Evolutionary conservation across 2,888 invertebrate species (phyloP), one percentile per base, ranked within the genome.

Genomic region (Xestia c-nigrum): DNA sequence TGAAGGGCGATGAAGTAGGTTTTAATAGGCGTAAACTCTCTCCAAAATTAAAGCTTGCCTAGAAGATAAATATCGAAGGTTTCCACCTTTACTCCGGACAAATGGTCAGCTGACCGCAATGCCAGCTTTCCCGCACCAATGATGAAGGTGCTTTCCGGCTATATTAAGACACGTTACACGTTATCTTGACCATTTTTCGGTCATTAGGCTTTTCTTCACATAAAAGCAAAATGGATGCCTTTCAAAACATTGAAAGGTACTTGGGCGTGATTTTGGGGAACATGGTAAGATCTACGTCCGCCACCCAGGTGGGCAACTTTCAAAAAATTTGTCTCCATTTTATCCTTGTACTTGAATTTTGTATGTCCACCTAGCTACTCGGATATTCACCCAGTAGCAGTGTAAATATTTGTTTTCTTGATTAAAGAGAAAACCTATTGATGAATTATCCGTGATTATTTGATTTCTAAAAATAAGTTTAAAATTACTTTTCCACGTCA

Each of bases 101-200:
- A 64, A 10, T 63, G 57, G 52, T 43, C 40, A 68, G 47, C 46
- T 47, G 55, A 75, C 74, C 80, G 71, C 74, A 79, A 67, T 55
- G 63, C 14, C 16, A 61, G 72, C 46, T 24, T 43, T 59, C 63
- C 47, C 74, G 83, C 81, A 79, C 64, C 84, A 59, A 12, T 61
- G 68, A 55, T 21, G 59, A 68, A 71, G 67, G 38, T n/a, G 64
- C 63, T 19, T 68, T 43, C n/a, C 55, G 46, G 19, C 80, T 79
- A 79, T 82, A 75, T 79, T 74, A 79, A 65, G 70, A 59, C 59
- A 52, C 14, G 31, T 61, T 52, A 16, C 14, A 47, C 40, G 47
- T 63, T 76, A 52, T 67, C 57, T 69, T 21, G 38, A 66, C 14
- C 50, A 50, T 57, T 82, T 82, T 83, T 78, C 63, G 67, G 70